These are phyloP conservation scores for Rhorus exstirpatorius DNA, from an alignment of 2,888 invertebrate genomes.

Conservation along the genomic window DNA sequence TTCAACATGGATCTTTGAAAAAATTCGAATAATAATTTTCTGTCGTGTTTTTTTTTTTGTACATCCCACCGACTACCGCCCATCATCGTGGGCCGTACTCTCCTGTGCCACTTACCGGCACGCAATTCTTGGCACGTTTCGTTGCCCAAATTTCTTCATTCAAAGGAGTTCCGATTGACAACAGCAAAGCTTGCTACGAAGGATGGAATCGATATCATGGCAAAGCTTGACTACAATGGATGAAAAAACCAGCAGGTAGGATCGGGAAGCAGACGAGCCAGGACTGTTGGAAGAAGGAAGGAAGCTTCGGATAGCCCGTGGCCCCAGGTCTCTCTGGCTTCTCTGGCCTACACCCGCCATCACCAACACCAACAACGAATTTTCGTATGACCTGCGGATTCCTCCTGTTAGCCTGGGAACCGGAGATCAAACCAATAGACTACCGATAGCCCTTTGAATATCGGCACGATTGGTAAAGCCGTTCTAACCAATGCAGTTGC, in stretches of 20 bases:
- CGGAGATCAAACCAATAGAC: slow-evolving; percentile 85
- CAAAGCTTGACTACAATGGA: too few species aligned
- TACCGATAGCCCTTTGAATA: slow-evolving; percentile 85
- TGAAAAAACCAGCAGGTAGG: too few species aligned
- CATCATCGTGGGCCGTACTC: slow-evolving; percentile 46
- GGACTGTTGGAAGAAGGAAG: background rate
- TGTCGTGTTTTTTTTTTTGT: slow-evolving; percentile 7
- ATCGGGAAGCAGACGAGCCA: too few species aligned
- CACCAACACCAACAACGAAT: slow-evolving; percentile 72
- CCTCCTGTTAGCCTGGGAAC: slow-evolving; percentile 83
- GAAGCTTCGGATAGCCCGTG: slow-evolving; percentile 10
- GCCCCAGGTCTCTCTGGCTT: too few species aligned
- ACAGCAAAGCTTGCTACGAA: background rate
- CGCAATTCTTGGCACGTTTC: slow-evolving; percentile 32
- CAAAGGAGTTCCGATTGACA: background rate
- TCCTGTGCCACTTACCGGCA: slow-evolving; percentile 21
- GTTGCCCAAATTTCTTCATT: background rate
- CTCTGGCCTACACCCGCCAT: slow-evolving; percentile 24
- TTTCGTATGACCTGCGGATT: slow-evolving; percentile 79
- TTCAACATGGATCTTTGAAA: background rate
- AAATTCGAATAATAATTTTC: background rate
- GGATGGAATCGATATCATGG: background rate
- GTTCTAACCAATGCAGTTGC: background rate
- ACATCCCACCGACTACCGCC: slow-evolving; percentile 55
- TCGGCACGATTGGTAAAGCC: slow-evolving; percentile 80